Base-by-base conservation (phyloP, 2,888 invertebrate species). In the Caenorhabditis sp. region DNA sequence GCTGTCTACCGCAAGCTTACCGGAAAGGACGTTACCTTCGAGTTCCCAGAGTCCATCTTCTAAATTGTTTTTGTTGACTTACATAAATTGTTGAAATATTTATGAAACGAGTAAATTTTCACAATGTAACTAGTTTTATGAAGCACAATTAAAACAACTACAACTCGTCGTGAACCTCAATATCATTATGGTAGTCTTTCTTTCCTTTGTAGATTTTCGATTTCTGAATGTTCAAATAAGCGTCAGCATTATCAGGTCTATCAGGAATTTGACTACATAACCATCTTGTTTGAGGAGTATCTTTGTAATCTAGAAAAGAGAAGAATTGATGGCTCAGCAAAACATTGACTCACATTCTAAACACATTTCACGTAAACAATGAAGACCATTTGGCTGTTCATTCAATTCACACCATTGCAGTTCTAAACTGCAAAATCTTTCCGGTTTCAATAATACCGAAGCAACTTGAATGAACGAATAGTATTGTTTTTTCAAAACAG, bases 1-100 rank as follows among this genome's bases (percentile, higher is more conserved):
- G 93, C 95, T 79, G 95, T 99, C 82, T 99, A 99, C 92, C 97
- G 97, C 92, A 96, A 96, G 90, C 91, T 99, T 87, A 99, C 97
- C 86, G 97, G 97, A 85, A 94, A 97, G 89, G 96, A 97, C 91
- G 97, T 99, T 70, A 94, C 93, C 84, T 99, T 99, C 90, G 97
- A 99, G 91, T 99, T 99, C 91, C 97, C 97, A 78, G 97, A 99
- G 91, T 94, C 95, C 77, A 85, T 89, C 78, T 88, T 89, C 86
- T 89, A 88, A 88, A 78, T 68, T 71, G 77, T 76, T 76, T 77
- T 79, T 76, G 76, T 78, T 76, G 67, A 69, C 63, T 66, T 73
- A 72, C 64, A 66, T 78, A 70, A 78, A 78, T 78, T 78, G 77
- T 78, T 78, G 74, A 69, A 62, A 74, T 37, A 36, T 58, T 58